Evolutionary conservation across 2,113 vertebrate genomes (phyloP).

Genomic region (Plectropomus leopardus): DNA sequence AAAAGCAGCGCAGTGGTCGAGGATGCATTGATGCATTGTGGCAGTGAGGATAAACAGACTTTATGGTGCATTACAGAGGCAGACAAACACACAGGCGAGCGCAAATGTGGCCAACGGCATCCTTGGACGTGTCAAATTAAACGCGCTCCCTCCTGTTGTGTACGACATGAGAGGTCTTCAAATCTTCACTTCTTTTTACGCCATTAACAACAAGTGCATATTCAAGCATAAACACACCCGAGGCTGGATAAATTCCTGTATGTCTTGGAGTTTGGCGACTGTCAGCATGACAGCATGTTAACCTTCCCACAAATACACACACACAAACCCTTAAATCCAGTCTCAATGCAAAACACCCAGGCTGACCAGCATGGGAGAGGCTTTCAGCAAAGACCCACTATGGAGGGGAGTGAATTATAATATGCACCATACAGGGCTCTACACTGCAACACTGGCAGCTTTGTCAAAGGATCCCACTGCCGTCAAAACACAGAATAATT

Average conservation of each 20-base stretch:
- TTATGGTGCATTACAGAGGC: constrained; percentile 79
- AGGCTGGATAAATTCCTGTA: constrained; percentile 27
- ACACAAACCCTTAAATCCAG: constrained; percentile 66
- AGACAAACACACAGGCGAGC: constrained; percentile 49
- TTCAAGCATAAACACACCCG: constrained; percentile 38
- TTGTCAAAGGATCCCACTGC: constrained; percentile 29
- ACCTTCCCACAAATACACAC: constrained; percentile 46
- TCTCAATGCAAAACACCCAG: constrained; percentile 70
- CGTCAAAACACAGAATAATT: constrained; percentile 46
- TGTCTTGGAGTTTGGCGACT: constrained; percentile 33
- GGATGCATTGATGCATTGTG: constrained; percentile 65
- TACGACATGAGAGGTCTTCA: constrained; percentile 54
- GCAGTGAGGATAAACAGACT: constrained; percentile 77
- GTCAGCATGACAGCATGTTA: constrained; percentile 63
- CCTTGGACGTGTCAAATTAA: constrained; percentile 72
- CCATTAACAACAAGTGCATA: constrained; percentile 36
- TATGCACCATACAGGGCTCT: constrained; percentile 48
- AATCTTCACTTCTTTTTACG: constrained; percentile 46
- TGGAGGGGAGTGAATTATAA: constrained; percentile 57
- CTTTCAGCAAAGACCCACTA: constrained; percentile 65
- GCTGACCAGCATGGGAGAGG: constrained; percentile 67
- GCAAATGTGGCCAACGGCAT: constrained; percentile 46
- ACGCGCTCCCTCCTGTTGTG: constrained; percentile 64
- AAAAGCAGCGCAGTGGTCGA: constrained; percentile 57
- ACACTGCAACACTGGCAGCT: constrained; percentile 28